Percentiles rank a stretch among this genome's conserved stretches.
These are phyloP conservation scores for Nemotelus nigrinus DNA, from an alignment of 2,888 invertebrate genomes.

Conservation along the genomic window DNA sequence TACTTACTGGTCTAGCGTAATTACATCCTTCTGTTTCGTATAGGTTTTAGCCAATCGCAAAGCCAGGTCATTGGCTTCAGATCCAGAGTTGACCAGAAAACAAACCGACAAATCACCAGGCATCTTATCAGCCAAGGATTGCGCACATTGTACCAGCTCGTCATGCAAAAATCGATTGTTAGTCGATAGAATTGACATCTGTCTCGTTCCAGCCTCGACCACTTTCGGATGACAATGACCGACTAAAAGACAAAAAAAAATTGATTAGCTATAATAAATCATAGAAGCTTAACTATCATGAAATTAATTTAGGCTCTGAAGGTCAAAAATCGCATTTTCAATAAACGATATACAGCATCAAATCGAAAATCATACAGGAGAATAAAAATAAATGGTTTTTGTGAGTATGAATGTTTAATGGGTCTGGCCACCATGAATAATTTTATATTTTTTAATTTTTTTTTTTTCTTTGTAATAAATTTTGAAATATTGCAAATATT, in stretches of 20 bases:
- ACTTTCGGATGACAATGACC: conserved; percentile 98
- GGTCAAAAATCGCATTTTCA: too few species aligned
- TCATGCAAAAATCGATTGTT: conserved; percentile 97
- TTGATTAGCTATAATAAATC: neutral
- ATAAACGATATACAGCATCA: too few species aligned
- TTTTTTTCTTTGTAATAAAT: too few species aligned
- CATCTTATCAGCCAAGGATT: conserved; percentile 82
- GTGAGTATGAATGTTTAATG: too few species aligned
- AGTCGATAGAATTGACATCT: conserved; percentile 91
- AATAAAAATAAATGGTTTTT: too few species aligned
- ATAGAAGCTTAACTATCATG: neutral
- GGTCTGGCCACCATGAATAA: too few species aligned
- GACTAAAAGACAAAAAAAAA: conserved; percentile 71
- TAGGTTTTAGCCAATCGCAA: conserved; percentile 88
- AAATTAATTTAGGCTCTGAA: too few species aligned
- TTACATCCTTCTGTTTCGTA: conserved; percentile 88
- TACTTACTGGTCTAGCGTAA: conserved; percentile 96
- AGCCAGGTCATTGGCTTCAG: conserved; percentile 98
- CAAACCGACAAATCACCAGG: conserved; percentile 88
- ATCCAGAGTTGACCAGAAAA: conserved; percentile 98
- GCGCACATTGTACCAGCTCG: conserved; percentile 90
- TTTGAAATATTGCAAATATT: too few species aligned
- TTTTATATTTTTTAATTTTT: too few species aligned
- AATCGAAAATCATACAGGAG: too few species aligned
- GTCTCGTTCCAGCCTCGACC: conserved; percentile 87